These are phyloP conservation scores for Rhodophaea formosa DNA, from an alignment of 2,888 invertebrate species.

Conservation along the genomic window DNA sequence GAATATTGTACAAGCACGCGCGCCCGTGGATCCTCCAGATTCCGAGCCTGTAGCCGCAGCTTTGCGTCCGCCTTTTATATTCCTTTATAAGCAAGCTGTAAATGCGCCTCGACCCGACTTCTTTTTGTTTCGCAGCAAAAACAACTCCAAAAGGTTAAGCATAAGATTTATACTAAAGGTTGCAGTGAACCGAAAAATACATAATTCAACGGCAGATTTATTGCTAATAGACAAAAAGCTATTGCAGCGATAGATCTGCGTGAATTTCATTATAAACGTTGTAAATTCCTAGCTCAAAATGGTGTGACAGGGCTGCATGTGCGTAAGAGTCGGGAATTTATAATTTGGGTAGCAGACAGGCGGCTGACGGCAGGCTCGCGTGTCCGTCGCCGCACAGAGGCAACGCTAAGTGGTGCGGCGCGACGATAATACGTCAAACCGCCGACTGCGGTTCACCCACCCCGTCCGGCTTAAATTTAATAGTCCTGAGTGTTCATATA, in stretches of 20 bases:
- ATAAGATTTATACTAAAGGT: neutral
- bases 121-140: slow-evolving; percentile 31
- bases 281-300: neutral
- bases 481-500: slow-evolving; percentile 37
- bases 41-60: slow-evolving; percentile 50
- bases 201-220: neutral
- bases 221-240: neutral
- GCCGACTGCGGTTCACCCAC: slow-evolving; percentile 50
- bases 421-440: slow-evolving; percentile 69
- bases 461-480: slow-evolving; percentile 53
- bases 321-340: slow-evolving; percentile 15
- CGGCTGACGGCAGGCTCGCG: slow-evolving; percentile 28
- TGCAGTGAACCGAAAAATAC: neutral
- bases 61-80: slow-evolving; percentile 49
- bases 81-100: slow-evolving; percentile 44
- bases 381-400: slow-evolving; percentile 34
- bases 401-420: slow-evolving; percentile 55
- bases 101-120: slow-evolving; percentile 32
- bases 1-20: slow-evolving; percentile 65
- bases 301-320: slow-evolving; percentile 6
- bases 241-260: neutral
- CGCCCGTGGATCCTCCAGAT: slow-evolving; percentile 57
- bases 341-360: slow-evolving; percentile 7
- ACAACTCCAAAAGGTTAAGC: slow-evolving; percentile 23
- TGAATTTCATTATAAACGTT: neutral